Conservation (phyloP, 1,140 invertebrate genomes). For the Procambarus virginalis region DNA sequence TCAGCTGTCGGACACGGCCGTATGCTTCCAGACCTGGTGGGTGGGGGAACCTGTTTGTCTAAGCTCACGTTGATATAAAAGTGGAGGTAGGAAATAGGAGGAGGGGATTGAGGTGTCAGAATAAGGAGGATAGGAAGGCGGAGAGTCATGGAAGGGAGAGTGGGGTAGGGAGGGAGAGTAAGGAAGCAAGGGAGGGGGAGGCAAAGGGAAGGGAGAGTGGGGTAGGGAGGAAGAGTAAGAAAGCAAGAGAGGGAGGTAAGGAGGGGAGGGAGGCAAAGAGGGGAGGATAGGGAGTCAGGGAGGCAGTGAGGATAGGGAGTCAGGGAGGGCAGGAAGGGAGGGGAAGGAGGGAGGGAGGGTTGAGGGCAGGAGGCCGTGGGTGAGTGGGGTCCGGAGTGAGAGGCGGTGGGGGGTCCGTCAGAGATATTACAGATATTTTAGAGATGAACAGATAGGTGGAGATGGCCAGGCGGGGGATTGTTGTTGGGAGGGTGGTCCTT, state of each 20-base stretch:
- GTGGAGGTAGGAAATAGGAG: constrained; percentile 41
- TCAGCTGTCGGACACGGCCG: constrained; percentile 20
- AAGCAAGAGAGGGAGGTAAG: too few species aligned
- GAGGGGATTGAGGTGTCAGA: constrained; percentile 29
- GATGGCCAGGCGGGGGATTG: constrained; percentile 26
- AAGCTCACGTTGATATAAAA: constrained; percentile 65
- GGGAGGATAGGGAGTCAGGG: not conserved
- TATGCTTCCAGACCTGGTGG: not conserved
- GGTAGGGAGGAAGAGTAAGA: too few species aligned
- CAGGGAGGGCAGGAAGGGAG: not conserved
- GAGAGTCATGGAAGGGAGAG: too few species aligned
- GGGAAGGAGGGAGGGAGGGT: not conserved
- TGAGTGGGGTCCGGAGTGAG: constrained; percentile 3
- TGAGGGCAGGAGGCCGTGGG: too few species aligned
- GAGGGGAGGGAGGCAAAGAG: too few species aligned
- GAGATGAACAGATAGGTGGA: constrained; percentile 59
- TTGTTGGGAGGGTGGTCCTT: constrained; percentile 27
- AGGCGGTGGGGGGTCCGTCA: constrained; percentile 48
- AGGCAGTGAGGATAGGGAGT: not conserved
- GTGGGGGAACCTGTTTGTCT: constrained; percentile 60
- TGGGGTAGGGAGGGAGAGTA: too few species aligned
- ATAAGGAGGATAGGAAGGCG: not conserved
- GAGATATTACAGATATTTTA: constrained; percentile 61
- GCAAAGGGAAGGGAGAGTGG: too few species aligned
- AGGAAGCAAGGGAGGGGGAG: too few species aligned